Base-by-base conservation (phyloP, 2,797 vertebrate genomes). In the Neostethus bicornis region DNA sequence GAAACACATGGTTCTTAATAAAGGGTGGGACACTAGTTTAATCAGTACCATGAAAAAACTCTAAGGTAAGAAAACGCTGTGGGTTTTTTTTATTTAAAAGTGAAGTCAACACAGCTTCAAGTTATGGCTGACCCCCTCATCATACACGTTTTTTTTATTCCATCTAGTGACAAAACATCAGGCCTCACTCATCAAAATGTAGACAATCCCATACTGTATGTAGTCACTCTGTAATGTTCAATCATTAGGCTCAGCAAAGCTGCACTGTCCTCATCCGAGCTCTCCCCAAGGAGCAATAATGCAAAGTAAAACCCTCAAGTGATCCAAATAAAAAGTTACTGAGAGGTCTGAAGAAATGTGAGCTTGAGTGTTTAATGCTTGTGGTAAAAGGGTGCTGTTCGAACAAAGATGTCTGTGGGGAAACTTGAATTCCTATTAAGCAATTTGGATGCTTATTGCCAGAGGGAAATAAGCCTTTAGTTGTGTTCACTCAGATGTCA, bases 361-460 rank as follows among this genome's bases (percentile, higher is more conserved):
- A 85, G 70, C 71, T 47, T 53, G 61, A 67, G 66, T 63, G 67
- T 84, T 83, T 80, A 80, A 82, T 71, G 80, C 63, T 77, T 79
- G 84, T 54, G 84, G 80, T 85, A 48, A 76, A 70, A 54, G 53
- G 71, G 70, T 58, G 66, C 64, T 34, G 75, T 66, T 79, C 77
- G 80, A 80, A 77, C 75, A 75, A 67, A 73, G 79, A 72, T 41
- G 39, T 74, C 80, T 81, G 79, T 75, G 81, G 80, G 77, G 76
- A 77, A 86, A 79, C 71, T 61, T 44, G 38, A 70, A 80, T 84
- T 86, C 77, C 73, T 81, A 80, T 86, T 72, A 83, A 77, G 78
- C 86, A 77, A 80, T 43, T 63, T 55, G 79, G 77, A 78, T 51
- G 69, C 60, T 44, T 53, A 9, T 46, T 67, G 72, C 73, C 41